A percentile compares a stretch with the other conserved stretches of the same genome.
Evolutionary conservation across 2,888 invertebrate genomes (phyloP).

Genomic region (Drosophila bunnanda): DNA sequence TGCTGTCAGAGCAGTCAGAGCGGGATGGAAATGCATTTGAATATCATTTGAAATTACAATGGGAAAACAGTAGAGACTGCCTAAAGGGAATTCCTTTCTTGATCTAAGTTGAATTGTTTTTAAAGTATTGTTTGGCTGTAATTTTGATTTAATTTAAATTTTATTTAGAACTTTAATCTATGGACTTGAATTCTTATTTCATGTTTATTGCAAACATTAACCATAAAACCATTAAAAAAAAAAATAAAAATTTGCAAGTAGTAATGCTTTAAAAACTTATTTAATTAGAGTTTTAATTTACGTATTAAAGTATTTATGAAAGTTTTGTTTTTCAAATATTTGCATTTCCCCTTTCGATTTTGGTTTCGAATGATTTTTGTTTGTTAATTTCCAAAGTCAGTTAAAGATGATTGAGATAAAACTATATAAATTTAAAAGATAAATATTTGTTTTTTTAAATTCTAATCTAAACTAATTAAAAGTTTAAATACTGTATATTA

Average conservation of each 20-base stretch:
- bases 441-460: background rate
- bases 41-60: conserved; percentile 12
- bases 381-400: background rate
- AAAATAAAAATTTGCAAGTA: background rate
- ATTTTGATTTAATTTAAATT: background rate
- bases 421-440: background rate
- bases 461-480: no score
- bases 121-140: background rate
- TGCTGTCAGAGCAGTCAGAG: conserved; percentile 34
- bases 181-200: background rate
- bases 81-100: background rate
- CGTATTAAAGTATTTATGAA: background rate
- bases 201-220: background rate
- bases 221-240: background rate
- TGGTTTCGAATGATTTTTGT: background rate
- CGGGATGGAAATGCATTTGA: conserved; percentile 48
- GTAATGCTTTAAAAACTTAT: background rate
- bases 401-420: background rate
- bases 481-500: background rate
- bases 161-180: background rate
- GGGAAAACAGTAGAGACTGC: conserved; percentile 5
- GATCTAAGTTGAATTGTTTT: no score
- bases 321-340: background rate
- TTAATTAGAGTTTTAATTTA: background rate
- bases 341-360: background rate